Percentiles rank a stretch among this genome's conserved stretches.
Conservation (phyloP, 2,888 invertebrate species). For the Cryptocephalus primarius region DNA sequence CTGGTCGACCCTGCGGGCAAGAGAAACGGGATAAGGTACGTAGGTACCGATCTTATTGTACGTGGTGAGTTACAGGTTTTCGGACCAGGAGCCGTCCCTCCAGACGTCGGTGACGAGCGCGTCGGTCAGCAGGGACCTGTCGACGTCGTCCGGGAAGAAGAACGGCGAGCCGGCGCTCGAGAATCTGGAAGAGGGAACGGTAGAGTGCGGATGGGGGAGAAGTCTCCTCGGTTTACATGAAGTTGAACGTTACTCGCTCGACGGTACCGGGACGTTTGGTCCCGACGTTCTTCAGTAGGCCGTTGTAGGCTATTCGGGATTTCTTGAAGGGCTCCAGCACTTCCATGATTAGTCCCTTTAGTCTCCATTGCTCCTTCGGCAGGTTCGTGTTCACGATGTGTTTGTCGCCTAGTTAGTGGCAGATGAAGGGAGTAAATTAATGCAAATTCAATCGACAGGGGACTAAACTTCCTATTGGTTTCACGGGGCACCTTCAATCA, state of each 20-base stretch:
- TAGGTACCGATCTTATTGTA: background rate
- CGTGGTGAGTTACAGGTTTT: slow-evolving; percentile 40
- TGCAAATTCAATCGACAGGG: no score
- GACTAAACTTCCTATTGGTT: no score
- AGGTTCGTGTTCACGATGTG: slow-evolving; percentile 5
- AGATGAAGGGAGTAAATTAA: no score
- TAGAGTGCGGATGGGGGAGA: background rate
- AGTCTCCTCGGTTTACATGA: slow-evolving; percentile 42
- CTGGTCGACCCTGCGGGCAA: slow-evolving; percentile 22
- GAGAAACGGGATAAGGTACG: slow-evolving; percentile 1
- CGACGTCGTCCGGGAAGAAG: slow-evolving; percentile 46
- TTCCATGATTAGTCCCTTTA: slow-evolving; percentile 49
- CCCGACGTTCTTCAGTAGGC: slow-evolving; percentile 43
- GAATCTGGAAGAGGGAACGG: slow-evolving; percentile 41
- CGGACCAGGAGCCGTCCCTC: slow-evolving; percentile 46
- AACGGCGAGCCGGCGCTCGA: slow-evolving; percentile 38
- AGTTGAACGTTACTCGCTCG: slow-evolving; percentile 44
- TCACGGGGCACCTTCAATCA: no score
- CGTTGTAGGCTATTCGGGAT: slow-evolving; percentile 59
- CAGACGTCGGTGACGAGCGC: slow-evolving; percentile 48
- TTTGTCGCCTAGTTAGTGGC: slow-evolving; percentile 7
- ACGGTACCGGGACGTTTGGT: slow-evolving; percentile 26
- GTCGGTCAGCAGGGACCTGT: slow-evolving; percentile 41
- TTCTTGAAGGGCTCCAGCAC: slow-evolving; percentile 48
- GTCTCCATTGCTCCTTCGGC: slow-evolving; percentile 44